Evolutionary conservation across 2,888 invertebrate species (phyloP), one percentile per base, ranked within the genome.

Genomic region (Heliconius cydno): DNA sequence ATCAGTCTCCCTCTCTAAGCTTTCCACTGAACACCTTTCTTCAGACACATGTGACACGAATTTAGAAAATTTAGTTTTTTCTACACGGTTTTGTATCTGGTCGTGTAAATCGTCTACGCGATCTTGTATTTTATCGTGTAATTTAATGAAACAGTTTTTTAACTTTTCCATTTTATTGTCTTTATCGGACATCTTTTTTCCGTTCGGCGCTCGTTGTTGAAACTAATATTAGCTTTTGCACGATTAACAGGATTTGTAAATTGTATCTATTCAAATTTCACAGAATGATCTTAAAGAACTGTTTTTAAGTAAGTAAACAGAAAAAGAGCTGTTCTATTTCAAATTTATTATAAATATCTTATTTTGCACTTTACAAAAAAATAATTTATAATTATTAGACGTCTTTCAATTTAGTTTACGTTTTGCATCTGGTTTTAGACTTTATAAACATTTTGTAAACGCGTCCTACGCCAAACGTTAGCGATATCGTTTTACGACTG

Each of bases 21-120:
- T 88, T 28, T 92, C 92, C 1, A 86, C 25, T 2, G 92, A 93
- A 85, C 89, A 92, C 80, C 85, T 88, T 2, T 94, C 94, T 75
- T 94, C 93, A 0, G 90, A 91, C 15, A 93, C 74, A 82, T 94
- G 92, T 0, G 93, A 90, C 3, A 93, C 90, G 5, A 95, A 91
- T 81, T 85, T 88, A 0, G 91, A 88, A 30, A 92, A 80, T 81
- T 90, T 88, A 0, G 91, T 91, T 38, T 85, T 87, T 71, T 94
- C 93, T 41, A 92, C 88, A 85, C 90, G 91, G n/a, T 83, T 90
- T 57, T 94, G 94, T 2, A 95, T 86, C 80, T 94, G 92, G 68
- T 94, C 95, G 84, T 94, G 94, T 0, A 95, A 86, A 75, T 91
- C 93, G 82, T 95, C 95, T 66, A 95, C 92, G 2, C 89, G 87